Evolutionary conservation across 2,888 invertebrate genomes (phyloP), one percentile per base, ranked within the genome.

Genomic region (Alsophila aescularia): DNA sequence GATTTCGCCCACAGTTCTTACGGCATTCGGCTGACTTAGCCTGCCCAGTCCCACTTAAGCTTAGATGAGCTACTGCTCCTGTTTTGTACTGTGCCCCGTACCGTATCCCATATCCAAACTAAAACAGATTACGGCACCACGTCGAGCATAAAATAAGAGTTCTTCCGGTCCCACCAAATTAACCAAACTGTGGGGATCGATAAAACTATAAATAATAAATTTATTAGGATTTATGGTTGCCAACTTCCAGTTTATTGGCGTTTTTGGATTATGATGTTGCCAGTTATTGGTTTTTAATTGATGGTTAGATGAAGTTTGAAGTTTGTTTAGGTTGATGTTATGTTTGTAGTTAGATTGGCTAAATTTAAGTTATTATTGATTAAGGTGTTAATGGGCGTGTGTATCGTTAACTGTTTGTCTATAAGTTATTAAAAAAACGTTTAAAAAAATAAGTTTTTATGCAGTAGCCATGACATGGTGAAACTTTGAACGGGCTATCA

Each of bases 141-240:
- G 49, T 44, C 58, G 53, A 47, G 53, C 53, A 45, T 53, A 47
- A 60, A 63, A 64, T 66, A 60, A 63, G 63, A 60, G 64, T 58
- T 53, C 64, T 60, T 64, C 63, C 67, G 59, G 60, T 31, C 35
- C 13, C 53, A 39, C 56, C 43, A 57, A 61, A 59, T 64, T 58
- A 61, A 61, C 51, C 45, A 29, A 43, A 42, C 56, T 29, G 39
- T 40, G 48, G 48, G 47, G 58, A 52, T 40, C 51, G 60, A 58
- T 62, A 54, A 57, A 62, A 55, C 66, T 48, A 66, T 62, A 60
- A 57, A 65, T 62, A 62, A 55, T 59, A 58, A 45, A 63, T 61
- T 55, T 59, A 64, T 64, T 55, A 45, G 29, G 52, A 64, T 64
- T 55, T 58, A 64, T 61, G 55, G 44, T 45, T 8, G 15, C 29